These are phyloP conservation scores for Anorthoa munda DNA, from an alignment of 2,888 invertebrate genomes.

Conservation along the genomic window DNA sequence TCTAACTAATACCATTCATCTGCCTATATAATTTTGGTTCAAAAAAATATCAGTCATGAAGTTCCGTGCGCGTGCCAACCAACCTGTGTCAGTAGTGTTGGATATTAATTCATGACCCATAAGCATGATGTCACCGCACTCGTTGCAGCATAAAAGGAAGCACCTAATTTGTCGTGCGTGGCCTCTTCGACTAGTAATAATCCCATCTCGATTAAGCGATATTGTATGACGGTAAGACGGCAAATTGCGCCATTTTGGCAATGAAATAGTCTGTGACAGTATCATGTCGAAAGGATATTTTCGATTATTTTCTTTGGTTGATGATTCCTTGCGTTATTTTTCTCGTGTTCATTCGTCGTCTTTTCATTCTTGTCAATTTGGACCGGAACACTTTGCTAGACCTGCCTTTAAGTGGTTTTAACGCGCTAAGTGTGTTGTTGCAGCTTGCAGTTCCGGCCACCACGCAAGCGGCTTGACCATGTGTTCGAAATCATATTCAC, in stretches of 20 bases:
- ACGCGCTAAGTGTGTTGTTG: conserved; percentile 46
- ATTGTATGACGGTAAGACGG: conserved; percentile 17
- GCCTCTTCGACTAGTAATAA: conserved; percentile 65
- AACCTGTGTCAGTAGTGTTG: conserved; percentile 47
- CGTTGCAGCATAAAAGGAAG: conserved; percentile 70
- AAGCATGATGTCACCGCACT: conserved; percentile 71
- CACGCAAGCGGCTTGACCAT: conserved; percentile 12
- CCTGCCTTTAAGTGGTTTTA: conserved; percentile 49
- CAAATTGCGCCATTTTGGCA: conserved; percentile 1
- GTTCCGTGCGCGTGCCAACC: conserved; percentile 13
- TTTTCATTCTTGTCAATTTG: conserved; percentile 1
- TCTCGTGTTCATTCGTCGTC: conserved; percentile 1
- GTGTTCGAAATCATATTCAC: not conserved
- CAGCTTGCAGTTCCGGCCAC: conserved; percentile 46
- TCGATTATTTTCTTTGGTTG: not conserved
- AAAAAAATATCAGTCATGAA: not conserved
- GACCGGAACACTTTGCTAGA: conserved; percentile 8
- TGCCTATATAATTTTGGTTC: not conserved
- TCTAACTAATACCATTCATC: not conserved
- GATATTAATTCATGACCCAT: conserved; percentile 63
- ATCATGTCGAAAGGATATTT: not conserved
- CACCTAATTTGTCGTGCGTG: conserved; percentile 72
- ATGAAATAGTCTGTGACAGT: not conserved
- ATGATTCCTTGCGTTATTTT: not conserved
- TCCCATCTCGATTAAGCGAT: conserved; percentile 34